Evolutionary conservation across 2,888 invertebrate genomes (phyloP).

Genomic region (Trypoxylon attenuatum): DNA sequence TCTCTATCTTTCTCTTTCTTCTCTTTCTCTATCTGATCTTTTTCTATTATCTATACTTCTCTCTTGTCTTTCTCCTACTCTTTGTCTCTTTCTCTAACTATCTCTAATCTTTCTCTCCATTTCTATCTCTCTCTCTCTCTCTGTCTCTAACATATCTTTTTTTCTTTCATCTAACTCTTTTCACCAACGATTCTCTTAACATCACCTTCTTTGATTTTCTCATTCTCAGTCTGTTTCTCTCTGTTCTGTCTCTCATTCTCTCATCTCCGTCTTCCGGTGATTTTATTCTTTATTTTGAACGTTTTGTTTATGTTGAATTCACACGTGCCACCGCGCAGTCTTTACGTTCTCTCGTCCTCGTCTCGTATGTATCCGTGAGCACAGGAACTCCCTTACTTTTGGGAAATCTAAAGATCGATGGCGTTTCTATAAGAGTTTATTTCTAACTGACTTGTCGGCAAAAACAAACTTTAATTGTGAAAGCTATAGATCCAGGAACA

Average conservation of each 20-base stretch:
- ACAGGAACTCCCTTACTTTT: conserved; percentile 36
- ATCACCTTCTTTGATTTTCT: conserved; percentile 35
- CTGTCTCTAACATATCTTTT: conserved; percentile 60
- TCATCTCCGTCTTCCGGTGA: conserved; percentile 55
- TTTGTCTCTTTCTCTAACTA: conserved; percentile 6
- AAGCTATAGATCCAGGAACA: no score
- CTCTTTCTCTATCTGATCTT: neutral
- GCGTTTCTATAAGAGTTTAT: no score
- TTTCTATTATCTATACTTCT: neutral
- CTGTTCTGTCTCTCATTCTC: conserved; percentile 34
- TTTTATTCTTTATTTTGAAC: conserved; percentile 17
- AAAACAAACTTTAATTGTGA: no score
- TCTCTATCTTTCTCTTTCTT: conserved; percentile 9
- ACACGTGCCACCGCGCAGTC: conserved; percentile 28
- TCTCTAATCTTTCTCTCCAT: neutral
- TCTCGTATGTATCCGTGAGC: conserved; percentile 47
- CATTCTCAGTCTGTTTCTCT: conserved; percentile 37
- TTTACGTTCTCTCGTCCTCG: conserved; percentile 42
- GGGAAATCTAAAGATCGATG: no score
- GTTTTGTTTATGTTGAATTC: conserved; percentile 42
- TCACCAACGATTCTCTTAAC: neutral
- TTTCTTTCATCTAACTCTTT: conserved; percentile 8
- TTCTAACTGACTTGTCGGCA: no score
- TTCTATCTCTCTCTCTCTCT: conserved; percentile 26
- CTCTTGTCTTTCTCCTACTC: neutral